Conservation (phyloP, 2,113 vertebrate genomes). For the Phaethon lepturus region DNA sequence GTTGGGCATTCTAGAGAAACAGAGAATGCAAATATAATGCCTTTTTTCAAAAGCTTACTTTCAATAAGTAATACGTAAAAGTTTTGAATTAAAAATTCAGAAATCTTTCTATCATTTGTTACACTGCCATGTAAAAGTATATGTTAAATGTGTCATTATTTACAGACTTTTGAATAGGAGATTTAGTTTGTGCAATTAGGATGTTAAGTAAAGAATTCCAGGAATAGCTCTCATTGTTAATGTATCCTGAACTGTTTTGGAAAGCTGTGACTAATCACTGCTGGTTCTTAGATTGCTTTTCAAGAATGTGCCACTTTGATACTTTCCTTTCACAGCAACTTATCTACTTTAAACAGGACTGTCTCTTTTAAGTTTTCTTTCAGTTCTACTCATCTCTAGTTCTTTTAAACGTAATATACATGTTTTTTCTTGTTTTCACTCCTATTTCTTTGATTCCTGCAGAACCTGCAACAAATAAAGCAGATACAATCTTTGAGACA, state of each 20-base stretch:
- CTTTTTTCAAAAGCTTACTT: neutral
- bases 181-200: slow-evolving; percentile 47
- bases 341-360: slow-evolving; percentile 20
- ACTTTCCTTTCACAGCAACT: slow-evolving; percentile 11
- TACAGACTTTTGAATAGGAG: slow-evolving; percentile 11
- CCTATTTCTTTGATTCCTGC: slow-evolving; percentile 81
- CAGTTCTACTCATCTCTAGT: slow-evolving; percentile 17
- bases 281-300: slow-evolving; percentile 60
- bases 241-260: slow-evolving; percentile 58
- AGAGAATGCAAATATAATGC: neutral
- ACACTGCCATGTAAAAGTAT: neutral
- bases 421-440: slow-evolving; percentile 62
- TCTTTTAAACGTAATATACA: slow-evolving; percentile 35
- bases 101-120: neutral
- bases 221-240: slow-evolving; percentile 57
- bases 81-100: neutral
- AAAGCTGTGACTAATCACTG: slow-evolving; percentile 54
- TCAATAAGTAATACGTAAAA: neutral
- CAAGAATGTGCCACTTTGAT: slow-evolving; percentile 60
- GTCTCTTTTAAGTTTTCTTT: slow-evolving; percentile 34
- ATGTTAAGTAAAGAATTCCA: slow-evolving; percentile 67
- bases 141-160: neutral
- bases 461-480: slow-evolving; percentile 97
- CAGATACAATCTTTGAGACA: slow-evolving; percentile 94
- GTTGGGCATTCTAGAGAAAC: neutral